These are phyloP conservation scores for Pocillopora damicornis DNA, from an alignment of 64 coral and sea anemone species.

Conservation along the genomic window DNA sequence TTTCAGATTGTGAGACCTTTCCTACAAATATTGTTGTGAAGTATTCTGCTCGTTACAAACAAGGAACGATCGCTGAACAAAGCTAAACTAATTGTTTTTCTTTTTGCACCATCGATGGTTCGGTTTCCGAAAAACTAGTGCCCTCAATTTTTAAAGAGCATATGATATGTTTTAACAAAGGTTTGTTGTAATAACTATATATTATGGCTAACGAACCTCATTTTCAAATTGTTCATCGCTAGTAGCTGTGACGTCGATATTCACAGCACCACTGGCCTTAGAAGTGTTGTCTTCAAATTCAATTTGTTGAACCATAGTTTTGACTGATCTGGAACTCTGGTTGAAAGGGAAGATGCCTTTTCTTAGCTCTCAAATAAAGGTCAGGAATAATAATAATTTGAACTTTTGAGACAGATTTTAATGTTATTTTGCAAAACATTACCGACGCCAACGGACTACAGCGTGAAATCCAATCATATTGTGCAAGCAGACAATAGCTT, in stretches of 20 bases:
- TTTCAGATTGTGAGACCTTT: no score
- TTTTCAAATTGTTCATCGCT: constrained; percentile 8
- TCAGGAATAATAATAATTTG: neutral
- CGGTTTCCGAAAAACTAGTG: no score
- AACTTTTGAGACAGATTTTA: neutral
- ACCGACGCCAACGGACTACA: neutral
- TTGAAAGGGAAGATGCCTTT: neutral
- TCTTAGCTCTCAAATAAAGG: neutral
- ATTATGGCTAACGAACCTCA: neutral
- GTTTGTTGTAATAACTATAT: neutral
- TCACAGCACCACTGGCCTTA: no score
- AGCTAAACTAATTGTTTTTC: no score
- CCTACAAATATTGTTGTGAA: no score
- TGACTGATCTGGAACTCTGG: neutral
- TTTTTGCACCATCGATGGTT: no score
- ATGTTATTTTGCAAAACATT: neutral
- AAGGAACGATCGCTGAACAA: no score
- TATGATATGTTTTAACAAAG: no score
- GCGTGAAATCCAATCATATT: neutral
- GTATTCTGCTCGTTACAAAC: no score
- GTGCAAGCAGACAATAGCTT: neutral
- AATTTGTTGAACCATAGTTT: neutral
- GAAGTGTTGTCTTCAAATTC: neutral
- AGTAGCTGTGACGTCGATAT: neutral
- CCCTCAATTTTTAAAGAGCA: neutral